These are phyloP conservation scores for Melikaiella ostensackeni DNA, from an alignment of 2,888 invertebrate species.

Conservation along the genomic window DNA sequence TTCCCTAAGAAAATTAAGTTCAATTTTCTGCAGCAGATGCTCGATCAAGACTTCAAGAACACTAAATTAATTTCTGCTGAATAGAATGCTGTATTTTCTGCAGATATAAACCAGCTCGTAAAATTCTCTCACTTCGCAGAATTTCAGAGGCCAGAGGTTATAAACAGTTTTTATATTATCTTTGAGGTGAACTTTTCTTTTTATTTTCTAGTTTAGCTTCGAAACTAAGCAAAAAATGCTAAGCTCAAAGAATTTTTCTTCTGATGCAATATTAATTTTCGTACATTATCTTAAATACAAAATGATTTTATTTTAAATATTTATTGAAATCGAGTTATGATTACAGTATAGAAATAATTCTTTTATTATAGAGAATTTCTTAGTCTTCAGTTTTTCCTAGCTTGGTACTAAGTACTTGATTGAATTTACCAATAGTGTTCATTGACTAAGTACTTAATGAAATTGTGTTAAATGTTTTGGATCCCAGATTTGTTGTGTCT, in stretches of 20 bases:
- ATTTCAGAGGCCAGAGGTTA: background rate
- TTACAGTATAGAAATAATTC: too few species aligned
- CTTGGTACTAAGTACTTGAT: too few species aligned
- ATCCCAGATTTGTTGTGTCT: slow-evolving; percentile 1
- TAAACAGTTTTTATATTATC: background rate
- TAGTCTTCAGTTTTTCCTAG: too few species aligned
- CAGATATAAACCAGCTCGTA: background rate
- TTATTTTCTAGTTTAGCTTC: background rate
- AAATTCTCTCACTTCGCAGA: background rate
- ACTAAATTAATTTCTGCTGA: slow-evolving; percentile 4
- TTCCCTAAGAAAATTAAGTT: background rate
- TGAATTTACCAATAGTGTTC: too few species aligned
- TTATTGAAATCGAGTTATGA: background rate
- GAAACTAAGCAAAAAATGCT: too few species aligned
- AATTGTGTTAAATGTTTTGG: background rate
- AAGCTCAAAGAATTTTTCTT: too few species aligned
- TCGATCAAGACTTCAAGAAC: background rate
- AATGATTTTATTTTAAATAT: background rate
- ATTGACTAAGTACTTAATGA: background rate
- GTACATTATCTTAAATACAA: too few species aligned
- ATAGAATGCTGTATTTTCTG: background rate
- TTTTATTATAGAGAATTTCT: too few species aligned
- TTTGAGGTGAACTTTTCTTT: background rate
- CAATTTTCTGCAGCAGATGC: background rate
- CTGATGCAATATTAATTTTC: too few species aligned